Evolutionary conservation across 2,797 vertebrate genomes (phyloP), one percentile per base, ranked within the genome.

Genomic region (Merluccius polli): DNA sequence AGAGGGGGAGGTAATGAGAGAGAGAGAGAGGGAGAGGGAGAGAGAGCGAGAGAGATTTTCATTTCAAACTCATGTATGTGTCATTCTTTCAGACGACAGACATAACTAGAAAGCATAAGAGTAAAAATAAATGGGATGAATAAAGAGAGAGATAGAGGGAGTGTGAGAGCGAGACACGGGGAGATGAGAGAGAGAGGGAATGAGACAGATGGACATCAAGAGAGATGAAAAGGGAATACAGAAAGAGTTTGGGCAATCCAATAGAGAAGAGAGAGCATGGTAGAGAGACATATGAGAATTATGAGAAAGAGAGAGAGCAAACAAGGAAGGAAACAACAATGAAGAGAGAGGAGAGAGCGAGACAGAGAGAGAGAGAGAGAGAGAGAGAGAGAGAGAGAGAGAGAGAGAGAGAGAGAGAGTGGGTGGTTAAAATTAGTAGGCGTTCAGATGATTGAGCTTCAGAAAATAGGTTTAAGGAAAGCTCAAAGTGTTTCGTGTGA

Each of bases 351-450:
- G 77, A 76, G 59, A 65, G 24, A 90, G 86, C 86, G 88, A 80
- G 84, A 88, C 82, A 82, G n/a, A 75, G 74, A 77, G 80, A 83
- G 85, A 89, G 84, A 83, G 82, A 75, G 74, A 77, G 80, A 83
- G 85, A 89, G 83, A 84, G 82, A 77, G 27, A 35, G 30, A 31
- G 10, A 36, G 80, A 69, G 77, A 76, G 59, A 65, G 24, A 90
- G 86, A 87, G 88, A 80, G 84, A 88, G 83, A 82, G n/a, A 75
- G 74, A 77, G 80, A 83, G 85, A 89, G 84, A 83, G 82, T 85
- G 89, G 63, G 92, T 90, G 84, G 89, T 89, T 81, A 87, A 87
- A 89, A 86, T 85, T 84, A 85, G 91, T 92, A 74, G 91, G 91
- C 74, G 80, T 82, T 81, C 78, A 84, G 83, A 79, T 88, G 87